Evolutionary conservation across 2,888 invertebrate genomes (phyloP), one percentile per base, ranked within the genome.

Genomic region (Aphodius granarius): DNA sequence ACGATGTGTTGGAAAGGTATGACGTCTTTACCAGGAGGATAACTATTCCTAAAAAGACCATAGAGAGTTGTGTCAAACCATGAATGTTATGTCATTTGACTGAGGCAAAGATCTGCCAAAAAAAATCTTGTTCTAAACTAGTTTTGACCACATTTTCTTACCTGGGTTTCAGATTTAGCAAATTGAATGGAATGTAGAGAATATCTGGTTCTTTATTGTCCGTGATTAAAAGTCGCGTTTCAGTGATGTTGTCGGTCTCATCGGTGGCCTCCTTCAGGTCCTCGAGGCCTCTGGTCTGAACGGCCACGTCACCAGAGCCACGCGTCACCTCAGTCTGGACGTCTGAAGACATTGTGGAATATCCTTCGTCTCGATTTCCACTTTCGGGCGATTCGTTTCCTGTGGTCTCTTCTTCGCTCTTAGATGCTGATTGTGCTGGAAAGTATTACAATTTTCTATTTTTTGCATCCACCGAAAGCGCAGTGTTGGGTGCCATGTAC

Each of bases 301-400:
- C 78, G 6, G 73, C 77, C n/a, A 72, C 76, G 17, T 78, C 80
- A 15, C 78, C 80, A 17, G 79, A 82, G 91, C 91, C 76, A 91
- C 77, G 74, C 5, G 91, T 91, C 0, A 92, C 91, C 82, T 93
- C 93, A 0, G 92, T 92, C 85, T 94, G 94, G 0, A 94, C 93
- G 84, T 94, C 94, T 78, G 94, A 94, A 13, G 94, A 94, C 94
- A 94, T 94, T 3, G 94, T 94, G 77, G 94, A 94, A 86, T 94
- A 94, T 17, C 94, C 94, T 85, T 94, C 94, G 88, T 94, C 94
- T 80, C 94, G 90, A 80, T 93, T 93, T 65, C 93, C 93, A 81
- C 93, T 93, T 83, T 93, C 93, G 0, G 93, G 93, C 77, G 93
- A 93, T 84, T 94, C 93, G 79, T 91, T 92, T 15, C 92, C 93